Base-by-base conservation (phyloP, 2,888 invertebrate genomes). In the Cephus rjabovi region DNA sequence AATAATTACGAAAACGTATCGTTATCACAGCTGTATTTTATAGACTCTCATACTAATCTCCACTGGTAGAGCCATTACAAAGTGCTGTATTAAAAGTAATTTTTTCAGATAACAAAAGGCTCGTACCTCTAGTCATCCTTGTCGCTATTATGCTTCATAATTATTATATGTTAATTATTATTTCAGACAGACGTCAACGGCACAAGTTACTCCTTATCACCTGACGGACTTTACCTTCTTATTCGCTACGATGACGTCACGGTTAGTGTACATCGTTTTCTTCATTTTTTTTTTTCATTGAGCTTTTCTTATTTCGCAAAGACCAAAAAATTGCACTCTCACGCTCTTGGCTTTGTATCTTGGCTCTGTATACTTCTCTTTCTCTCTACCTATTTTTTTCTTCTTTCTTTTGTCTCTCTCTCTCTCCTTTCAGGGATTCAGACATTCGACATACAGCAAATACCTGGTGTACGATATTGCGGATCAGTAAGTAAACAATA, bases 391-490 rank as follows among this genome's bases (percentile, higher is more conserved):
- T 78, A 37, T 12, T 12, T 69, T 74, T 74, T 12, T 12, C 11
- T 56, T 56, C 56, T 56, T 56, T 23, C 23, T 15, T 56, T 23
- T 56, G 86, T 91, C 33, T 89, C 89, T 12, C 89, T 12, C 89
- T 90, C 81, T 86, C 85, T 77, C 83, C 87, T 81, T 91, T 81
- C 92, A 95, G 95, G 92, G 94, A 34, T 96, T 95, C 87, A 92
- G 96, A 69, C 94, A 96, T 88, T 96, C 96, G 2, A 92, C 92
- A 23, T 92, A 93, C 30, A 94, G 95, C 1, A 93, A 94, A 85
- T 96, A 94, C 88, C 93, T 93, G 68, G 92, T 95, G 1, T 94
- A 94, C 85, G 93, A 95, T 86, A 92, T 94, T 77, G 92, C 92
- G 75, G 92, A 89, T 74, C 92, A 92, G 94, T 94, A 91, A 93